These are phyloP conservation scores for Malurus cyaneus DNA, from an alignment of 2,113 vertebrate genomes.

Conservation along the genomic window DNA sequence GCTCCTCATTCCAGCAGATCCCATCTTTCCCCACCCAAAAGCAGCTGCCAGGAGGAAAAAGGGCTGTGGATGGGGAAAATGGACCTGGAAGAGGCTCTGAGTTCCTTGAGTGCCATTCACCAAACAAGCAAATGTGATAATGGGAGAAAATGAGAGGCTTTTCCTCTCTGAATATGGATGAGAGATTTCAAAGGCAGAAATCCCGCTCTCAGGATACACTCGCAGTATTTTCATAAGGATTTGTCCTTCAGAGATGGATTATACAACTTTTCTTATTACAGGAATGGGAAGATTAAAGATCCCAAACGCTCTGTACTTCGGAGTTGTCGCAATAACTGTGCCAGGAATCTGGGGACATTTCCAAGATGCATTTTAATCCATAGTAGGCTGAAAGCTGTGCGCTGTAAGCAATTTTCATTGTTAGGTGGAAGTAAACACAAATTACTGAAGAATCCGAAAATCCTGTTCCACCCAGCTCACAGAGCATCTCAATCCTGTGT, in stretches of 20 bases:
- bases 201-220: not conserved
- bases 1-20: not conserved
- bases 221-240: not conserved
- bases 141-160: not conserved
- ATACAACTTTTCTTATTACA: constrained; percentile 18
- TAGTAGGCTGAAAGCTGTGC: constrained; percentile 29
- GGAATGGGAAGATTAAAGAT: constrained; percentile 47
- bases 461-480: not conserved
- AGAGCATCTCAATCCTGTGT: not conserved
- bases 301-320: not conserved
- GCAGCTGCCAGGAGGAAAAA: not conserved
- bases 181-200: not conserved
- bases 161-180: not conserved
- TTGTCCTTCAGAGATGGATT: constrained; percentile 36
- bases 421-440: constrained; percentile 35
- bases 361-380: constrained; percentile 51
- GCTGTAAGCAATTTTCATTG: constrained; percentile 41
- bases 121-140: not conserved
- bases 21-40: not conserved
- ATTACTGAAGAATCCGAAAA: constrained; percentile 49
- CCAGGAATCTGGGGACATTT: constrained; percentile 41
- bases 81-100: not conserved
- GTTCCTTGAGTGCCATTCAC: not conserved
- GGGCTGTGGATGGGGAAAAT: not conserved
- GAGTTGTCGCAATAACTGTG: not conserved